phyloP scores from a whole-genome alignment of 2,113 vertebrate species.

The Sarotherodon lohbergeri region DNA sequence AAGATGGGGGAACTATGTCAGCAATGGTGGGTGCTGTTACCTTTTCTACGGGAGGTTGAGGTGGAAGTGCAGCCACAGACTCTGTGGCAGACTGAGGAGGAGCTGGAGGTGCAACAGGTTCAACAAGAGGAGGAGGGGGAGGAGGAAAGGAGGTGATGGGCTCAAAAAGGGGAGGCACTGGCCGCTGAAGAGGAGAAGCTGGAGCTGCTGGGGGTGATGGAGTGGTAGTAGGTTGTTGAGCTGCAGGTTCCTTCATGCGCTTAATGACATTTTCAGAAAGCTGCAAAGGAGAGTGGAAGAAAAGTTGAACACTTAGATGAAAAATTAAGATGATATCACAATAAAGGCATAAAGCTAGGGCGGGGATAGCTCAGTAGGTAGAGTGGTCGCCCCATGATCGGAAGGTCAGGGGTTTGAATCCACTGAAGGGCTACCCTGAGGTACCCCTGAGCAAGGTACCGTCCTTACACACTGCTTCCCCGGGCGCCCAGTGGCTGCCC shows the following conservation, averaged over 20 bases:
- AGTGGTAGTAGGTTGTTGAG: conserved; percentile 17
- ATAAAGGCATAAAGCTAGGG: background rate
- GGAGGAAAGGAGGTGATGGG: conserved; percentile 50
- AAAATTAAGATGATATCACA: background rate
- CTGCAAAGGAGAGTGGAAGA: conserved; percentile 60
- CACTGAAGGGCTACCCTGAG: background rate
- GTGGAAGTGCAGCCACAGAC: conserved; percentile 21
- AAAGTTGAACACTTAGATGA: background rate
- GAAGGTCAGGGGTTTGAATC: background rate
- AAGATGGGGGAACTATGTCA: conserved; percentile 36
- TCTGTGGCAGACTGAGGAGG: conserved; percentile 21
- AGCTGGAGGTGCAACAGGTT: conserved; percentile 21
- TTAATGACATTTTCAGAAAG: conserved; percentile 91
- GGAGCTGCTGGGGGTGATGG: background rate
- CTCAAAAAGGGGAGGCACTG: conserved; percentile 47
- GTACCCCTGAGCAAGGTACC: background rate
- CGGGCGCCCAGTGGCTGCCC: accelerated
- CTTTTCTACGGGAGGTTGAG: conserved; percentile 45
- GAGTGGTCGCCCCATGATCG: background rate
- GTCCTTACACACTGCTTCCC: background rate
- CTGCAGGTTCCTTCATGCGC: conserved; percentile 86
- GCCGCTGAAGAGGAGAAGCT: conserved; percentile 27
- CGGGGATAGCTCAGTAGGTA: background rate
- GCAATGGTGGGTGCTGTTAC: conserved; percentile 48
- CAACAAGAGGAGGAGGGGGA: conserved; percentile 5